phyloP scores from a whole-genome alignment of 2,113 vertebrate species.

The Lophotis ruficrista region DNA sequence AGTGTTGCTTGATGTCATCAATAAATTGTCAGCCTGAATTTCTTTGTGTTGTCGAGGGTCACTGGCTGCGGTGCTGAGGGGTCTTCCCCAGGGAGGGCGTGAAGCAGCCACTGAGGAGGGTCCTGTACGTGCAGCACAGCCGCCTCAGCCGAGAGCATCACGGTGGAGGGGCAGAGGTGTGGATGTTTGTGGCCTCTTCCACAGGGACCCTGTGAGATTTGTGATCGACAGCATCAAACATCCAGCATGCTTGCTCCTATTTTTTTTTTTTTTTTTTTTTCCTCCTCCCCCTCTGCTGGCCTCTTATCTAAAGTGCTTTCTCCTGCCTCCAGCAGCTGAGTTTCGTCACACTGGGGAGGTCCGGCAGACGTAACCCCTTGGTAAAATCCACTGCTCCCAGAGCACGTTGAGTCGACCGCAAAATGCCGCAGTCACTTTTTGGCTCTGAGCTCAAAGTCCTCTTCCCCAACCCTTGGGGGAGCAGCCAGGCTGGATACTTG shows the following conservation, averaged over 20 bases:
- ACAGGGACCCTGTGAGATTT: not conserved
- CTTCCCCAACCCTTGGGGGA: not conserved
- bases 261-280: not conserved
- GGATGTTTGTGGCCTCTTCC: not conserved
- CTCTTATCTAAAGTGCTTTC: constrained; percentile 53
- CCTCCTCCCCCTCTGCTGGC: not conserved
- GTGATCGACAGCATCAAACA: not conserved
- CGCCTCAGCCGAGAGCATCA: not conserved
- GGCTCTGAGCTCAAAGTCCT: not conserved
- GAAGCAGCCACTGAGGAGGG: not conserved
- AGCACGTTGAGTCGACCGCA: not conserved
- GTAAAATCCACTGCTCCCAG: not conserved
- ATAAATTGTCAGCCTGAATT: constrained; percentile 74
- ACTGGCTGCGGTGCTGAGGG: not conserved
- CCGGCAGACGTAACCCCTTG: not conserved
- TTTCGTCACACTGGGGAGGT: constrained; percentile 50
- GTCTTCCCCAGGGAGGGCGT: not conserved
- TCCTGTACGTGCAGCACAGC: not conserved
- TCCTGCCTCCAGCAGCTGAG: constrained; percentile 78
- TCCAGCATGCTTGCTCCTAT: not conserved
- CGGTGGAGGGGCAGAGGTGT: not conserved
- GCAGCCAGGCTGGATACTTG: not conserved
- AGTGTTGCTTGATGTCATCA: constrained; percentile 81
- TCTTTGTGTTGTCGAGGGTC: constrained; percentile 54
- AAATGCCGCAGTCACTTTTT: not conserved